Evolutionary conservation across 1,140 invertebrate genomes (phyloP).

Genomic region (Penaeus indicus): DNA sequence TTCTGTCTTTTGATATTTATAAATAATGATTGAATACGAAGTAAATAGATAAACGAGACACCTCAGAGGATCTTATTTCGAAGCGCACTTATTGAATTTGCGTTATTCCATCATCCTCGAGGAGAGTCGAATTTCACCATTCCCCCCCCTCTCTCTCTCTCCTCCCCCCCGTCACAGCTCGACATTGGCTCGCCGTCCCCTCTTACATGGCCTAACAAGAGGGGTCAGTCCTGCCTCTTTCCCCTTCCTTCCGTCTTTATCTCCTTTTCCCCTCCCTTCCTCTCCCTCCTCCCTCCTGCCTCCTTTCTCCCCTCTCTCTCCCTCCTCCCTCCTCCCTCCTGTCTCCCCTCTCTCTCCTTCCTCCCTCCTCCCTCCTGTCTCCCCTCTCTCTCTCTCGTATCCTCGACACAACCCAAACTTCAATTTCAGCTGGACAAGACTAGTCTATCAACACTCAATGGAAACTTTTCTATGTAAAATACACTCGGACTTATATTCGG

Average conservation of each 20-base stretch:
- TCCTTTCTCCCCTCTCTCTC: not conserved
- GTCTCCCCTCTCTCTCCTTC: not conserved
- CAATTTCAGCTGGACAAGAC: constrained; percentile 36
- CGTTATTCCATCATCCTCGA: too few species aligned
- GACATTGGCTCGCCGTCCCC: not conserved
- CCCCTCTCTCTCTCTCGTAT: not conserved
- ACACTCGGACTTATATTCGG: not conserved
- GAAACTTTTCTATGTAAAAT: constrained; percentile 44
- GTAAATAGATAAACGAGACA: too few species aligned
- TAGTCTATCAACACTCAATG: constrained; percentile 42
- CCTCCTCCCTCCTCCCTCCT: not conserved
- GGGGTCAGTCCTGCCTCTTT: too few species aligned
- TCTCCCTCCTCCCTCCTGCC: not conserved
- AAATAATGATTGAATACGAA: too few species aligned
- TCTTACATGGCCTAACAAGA: not conserved
- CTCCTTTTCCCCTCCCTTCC: not conserved
- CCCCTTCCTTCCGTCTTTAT: not conserved
- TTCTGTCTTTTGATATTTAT: too few species aligned
- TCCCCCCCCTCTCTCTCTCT: too few species aligned
- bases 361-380: not conserved
- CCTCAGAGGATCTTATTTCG: too few species aligned
- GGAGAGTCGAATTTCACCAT: too few species aligned
- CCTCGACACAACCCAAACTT: constrained; percentile 29
- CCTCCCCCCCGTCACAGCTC: too few species aligned
- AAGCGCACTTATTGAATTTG: too few species aligned